A percentile compares a stretch with the other conserved stretches of the same genome.
Conservation (phyloP, 2,797 vertebrate genomes). For the Alfaro cultratus region DNA sequence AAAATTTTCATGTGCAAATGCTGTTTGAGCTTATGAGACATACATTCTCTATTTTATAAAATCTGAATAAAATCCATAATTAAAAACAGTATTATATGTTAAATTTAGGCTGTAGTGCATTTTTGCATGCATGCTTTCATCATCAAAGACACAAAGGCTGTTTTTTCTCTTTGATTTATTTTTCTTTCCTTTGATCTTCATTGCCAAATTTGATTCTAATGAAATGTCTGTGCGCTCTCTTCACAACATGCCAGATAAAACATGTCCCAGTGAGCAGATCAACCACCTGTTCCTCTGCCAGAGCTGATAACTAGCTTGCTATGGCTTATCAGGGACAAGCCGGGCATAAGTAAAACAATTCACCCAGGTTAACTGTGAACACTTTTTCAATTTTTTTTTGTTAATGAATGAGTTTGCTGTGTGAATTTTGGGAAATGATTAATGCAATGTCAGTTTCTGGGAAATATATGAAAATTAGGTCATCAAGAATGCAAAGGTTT, state of each 20-base stretch:
- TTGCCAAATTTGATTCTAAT: slow-evolving; percentile 66
- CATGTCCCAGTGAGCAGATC: slow-evolving; percentile 62
- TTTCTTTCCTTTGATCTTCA: slow-evolving; percentile 66
- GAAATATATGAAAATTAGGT: background rate
- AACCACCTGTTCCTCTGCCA: slow-evolving; percentile 51
- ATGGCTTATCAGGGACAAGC: background rate
- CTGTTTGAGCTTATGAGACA: background rate
- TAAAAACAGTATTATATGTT: slow-evolving; percentile 61
- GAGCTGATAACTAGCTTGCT: slow-evolving; percentile 44
- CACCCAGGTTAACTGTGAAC: background rate
- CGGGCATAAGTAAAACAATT: slow-evolving; percentile 15
- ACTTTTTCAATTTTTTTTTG: background rate
- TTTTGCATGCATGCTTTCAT: slow-evolving; percentile 57
- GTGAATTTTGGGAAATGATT: background rate
- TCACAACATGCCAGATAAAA: slow-evolving; percentile 51
- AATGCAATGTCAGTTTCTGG: background rate
- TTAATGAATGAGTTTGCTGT: background rate
- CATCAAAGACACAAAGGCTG: slow-evolving; percentile 56
- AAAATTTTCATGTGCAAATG: background rate
- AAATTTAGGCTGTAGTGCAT: slow-evolving; percentile 50
- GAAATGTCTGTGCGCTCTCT: slow-evolving; percentile 51
- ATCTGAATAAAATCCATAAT: slow-evolving; percentile 44
- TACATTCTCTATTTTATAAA: background rate
- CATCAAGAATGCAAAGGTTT: background rate
- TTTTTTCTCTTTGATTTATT: slow-evolving; percentile 48